These are phyloP conservation scores for Sinocyclocheilus anshuiensis DNA, from an alignment of 2,113 vertebrate species.

Conservation along the genomic window DNA sequence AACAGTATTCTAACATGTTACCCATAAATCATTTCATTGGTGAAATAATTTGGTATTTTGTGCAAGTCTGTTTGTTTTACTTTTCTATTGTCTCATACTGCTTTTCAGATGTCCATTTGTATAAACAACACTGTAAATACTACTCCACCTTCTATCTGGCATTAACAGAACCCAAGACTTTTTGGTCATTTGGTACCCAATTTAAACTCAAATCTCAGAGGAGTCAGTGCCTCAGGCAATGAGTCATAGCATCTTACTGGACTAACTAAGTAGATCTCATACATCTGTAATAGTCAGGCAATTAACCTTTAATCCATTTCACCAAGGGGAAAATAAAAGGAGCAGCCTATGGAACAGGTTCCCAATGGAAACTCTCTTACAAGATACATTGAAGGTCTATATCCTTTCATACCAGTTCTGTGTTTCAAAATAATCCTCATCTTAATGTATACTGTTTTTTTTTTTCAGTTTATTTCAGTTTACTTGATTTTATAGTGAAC, in stretches of 20 bases:
- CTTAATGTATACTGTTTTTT: too few species aligned
- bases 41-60: too few species aligned
- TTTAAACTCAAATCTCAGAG: neutral
- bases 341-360: neutral
- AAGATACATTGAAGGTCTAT: too few species aligned
- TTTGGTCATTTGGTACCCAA: neutral
- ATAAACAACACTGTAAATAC: neutral
- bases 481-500: too few species aligned
- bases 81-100: neutral
- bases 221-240: neutral
- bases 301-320: conserved; percentile 9
- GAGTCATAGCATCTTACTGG: neutral
- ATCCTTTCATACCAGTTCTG: too few species aligned
- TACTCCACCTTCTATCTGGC: neutral
- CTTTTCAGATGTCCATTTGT: too few species aligned
- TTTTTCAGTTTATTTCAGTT: too few species aligned
- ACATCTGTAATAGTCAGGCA: conserved; percentile 8
- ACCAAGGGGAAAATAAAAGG: neutral
- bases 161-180: neutral
- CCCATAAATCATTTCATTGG: too few species aligned
- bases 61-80: neutral
- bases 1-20: too few species aligned
- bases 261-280: neutral
- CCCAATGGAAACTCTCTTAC: neutral
- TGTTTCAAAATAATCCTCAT: too few species aligned